Percentiles rank a stretch among this genome's conserved stretches.
Evolutionary conservation across 2,888 invertebrate species (phyloP).

Genomic region (Leucoma salicis): DNA sequence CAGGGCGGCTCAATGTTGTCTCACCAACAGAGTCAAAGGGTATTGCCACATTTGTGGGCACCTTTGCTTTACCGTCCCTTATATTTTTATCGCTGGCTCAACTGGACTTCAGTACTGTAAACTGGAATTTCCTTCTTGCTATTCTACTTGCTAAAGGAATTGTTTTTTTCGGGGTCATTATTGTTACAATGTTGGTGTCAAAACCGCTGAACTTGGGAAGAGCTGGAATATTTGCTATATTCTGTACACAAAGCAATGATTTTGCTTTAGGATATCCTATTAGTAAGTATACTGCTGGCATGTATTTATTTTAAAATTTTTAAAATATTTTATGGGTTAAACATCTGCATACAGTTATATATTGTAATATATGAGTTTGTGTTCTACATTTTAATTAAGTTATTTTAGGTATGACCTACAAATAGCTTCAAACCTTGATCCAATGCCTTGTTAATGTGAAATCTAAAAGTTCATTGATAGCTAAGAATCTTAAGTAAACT

Average conservation of each 20-base stretch:
- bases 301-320: no score
- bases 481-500: no score
- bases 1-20: constrained; percentile 91
- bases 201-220: constrained; percentile 91
- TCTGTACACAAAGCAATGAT: constrained; percentile 98
- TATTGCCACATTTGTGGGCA: constrained; percentile 95
- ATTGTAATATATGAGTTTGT: no score
- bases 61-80: constrained; percentile 95
- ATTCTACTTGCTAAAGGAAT: constrained; percentile 92
- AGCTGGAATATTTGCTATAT: constrained; percentile 96
- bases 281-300: constrained; percentile 84
- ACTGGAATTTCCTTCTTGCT: constrained; percentile 95
- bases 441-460: no score
- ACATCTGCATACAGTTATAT: no score
- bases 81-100: constrained; percentile 95
- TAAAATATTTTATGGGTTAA: no score
- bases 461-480: no score
- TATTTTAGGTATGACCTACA: no score
- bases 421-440: no score
- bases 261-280: constrained; percentile 98
- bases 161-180: constrained; percentile 90
- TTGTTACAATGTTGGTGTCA: constrained; percentile 89
- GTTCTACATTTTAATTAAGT: no score
- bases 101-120: constrained; percentile 90
- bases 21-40: constrained; percentile 93